Base-by-base conservation (phyloP, 2,888 invertebrate species). In the Epistrophe grossulariae region DNA sequence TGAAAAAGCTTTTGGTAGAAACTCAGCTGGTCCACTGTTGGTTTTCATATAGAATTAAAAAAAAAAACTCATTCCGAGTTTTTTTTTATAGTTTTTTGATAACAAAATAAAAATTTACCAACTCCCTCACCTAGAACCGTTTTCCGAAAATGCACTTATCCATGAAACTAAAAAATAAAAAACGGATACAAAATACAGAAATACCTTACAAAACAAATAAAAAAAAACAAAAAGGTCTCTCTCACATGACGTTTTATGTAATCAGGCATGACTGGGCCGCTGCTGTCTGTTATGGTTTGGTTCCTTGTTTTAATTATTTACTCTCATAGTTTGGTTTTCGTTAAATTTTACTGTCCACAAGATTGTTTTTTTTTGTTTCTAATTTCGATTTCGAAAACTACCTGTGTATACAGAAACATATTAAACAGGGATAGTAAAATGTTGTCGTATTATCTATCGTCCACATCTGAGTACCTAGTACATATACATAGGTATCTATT, bases 191-290 rank as follows among this genome's bases (percentile, higher is more conserved):
- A 24, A 57, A 52, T 52, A 35, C n/a, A 59, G 4, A 60, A 50
- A 66, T 40, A 11, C 5, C 31, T 11, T 5, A 24, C 7, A n/a
- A 62, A 62, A 28, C 6, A 60, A 40, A 40, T 4, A 7, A 7
- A 24, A 38, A 40, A 60, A 62, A 7, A 7, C 1, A 38, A 40
- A 60, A 62, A 60, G 45, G 60, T 72, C 28, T 19, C n/a, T 57
- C n/a, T 48, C 38, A n/a, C 24, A 24, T 3, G 24, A 24, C 73
- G 35, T 72, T 70, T 79, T 71, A 79, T 57, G 84, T 72, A 84
- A 84, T 84, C 84, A 80, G 74, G 55, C 83, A 79, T 83, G 83
- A 79, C 79, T 70, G 60, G 19, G 60, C 59, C 24, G 24, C 24
- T 24, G 24, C 24, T 68, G 59, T 35, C 57, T 59, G 50, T 59